phyloP scores from a whole-genome alignment of 1,140 invertebrate species.

The Drosophila rufa region DNA sequence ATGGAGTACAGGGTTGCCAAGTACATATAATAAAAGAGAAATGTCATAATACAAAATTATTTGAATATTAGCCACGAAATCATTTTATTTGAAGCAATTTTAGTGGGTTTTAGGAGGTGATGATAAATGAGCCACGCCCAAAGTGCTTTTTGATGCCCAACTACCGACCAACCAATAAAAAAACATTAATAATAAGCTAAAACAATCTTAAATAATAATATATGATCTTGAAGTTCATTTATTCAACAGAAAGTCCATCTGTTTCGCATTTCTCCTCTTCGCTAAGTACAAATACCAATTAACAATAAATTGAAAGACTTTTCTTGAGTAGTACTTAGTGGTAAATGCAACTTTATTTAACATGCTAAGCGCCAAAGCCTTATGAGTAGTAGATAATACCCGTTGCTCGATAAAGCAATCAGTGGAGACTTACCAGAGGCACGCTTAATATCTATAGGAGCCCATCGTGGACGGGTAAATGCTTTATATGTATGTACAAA shows the following conservation, averaged over 20 bases:
- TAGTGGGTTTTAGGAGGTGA: constrained; percentile 10
- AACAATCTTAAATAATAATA: constrained; percentile 4
- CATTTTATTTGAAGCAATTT: constrained; percentile 16
- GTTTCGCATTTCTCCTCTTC: background rate
- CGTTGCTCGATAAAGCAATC: constrained; percentile 47
- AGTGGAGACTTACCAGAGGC: constrained; percentile 37
- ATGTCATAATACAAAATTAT: constrained; percentile 38
- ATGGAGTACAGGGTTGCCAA: constrained; percentile 39
- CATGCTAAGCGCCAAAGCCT: constrained; percentile 58
- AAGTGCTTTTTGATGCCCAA: constrained; percentile 36
- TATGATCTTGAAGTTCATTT: background rate
- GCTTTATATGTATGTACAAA: constrained; percentile 45
- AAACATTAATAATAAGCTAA: constrained; percentile 14
- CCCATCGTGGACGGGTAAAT: constrained; percentile 46
- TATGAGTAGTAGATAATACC: constrained; percentile 40
- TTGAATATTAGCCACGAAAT: constrained; percentile 31
- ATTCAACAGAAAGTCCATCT: background rate
- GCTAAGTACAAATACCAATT: constrained; percentile 38
- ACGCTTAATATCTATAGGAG: constrained; percentile 46
- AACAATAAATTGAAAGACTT: constrained; percentile 49
- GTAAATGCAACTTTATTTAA: constrained; percentile 68
- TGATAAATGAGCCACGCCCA: constrained; percentile 38
- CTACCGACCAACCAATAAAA: background rate
- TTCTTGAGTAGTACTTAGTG: constrained; percentile 23
- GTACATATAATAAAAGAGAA: constrained; percentile 52